These are phyloP conservation scores for Sebastes steindachneri DNA, from an alignment of 2,797 vertebrate genomes.

Conservation along the genomic window DNA sequence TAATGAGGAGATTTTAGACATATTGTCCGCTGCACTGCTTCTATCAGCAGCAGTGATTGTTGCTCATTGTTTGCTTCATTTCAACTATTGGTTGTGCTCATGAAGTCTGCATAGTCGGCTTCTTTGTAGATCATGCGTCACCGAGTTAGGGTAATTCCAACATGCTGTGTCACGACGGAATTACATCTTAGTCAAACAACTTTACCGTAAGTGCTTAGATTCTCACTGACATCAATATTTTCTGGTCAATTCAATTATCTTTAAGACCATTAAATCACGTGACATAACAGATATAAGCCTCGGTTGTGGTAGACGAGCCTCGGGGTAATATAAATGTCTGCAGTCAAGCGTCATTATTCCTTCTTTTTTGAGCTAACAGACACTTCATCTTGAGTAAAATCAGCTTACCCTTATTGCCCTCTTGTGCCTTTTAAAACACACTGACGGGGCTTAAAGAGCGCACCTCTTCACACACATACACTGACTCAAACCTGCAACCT, in stretches of 20 bases:
- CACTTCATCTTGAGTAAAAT: conserved; percentile 21
- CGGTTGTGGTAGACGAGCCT: not conserved
- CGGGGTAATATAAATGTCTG: conserved; percentile 3
- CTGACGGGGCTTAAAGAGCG: conserved; percentile 38
- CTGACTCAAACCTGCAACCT: conserved; percentile 53
- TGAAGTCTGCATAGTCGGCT: not conserved
- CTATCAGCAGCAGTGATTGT: not conserved
- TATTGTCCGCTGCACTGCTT: not conserved
- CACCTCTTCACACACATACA: conserved; percentile 24
- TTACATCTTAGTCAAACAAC: not conserved
- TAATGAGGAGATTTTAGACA: not conserved
- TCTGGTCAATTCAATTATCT: conserved; percentile 4
- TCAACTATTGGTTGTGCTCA: not conserved
- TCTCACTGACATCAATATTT: not conserved
- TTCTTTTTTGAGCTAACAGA: conserved; percentile 7
- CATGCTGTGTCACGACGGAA: not conserved
- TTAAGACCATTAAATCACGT: not conserved
- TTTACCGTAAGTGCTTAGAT: not conserved
- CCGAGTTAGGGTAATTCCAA: not conserved
- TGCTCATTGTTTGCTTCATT: not conserved
- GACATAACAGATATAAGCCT: conserved; percentile 2
- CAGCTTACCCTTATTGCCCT: conserved; percentile 20
- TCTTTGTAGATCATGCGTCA: not conserved
- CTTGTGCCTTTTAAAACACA: conserved; percentile 36
- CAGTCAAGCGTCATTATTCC: conserved; percentile 17